Evolutionary conservation across 2,113 vertebrate genomes (phyloP).

Genomic region (Pagrus major): DNA sequence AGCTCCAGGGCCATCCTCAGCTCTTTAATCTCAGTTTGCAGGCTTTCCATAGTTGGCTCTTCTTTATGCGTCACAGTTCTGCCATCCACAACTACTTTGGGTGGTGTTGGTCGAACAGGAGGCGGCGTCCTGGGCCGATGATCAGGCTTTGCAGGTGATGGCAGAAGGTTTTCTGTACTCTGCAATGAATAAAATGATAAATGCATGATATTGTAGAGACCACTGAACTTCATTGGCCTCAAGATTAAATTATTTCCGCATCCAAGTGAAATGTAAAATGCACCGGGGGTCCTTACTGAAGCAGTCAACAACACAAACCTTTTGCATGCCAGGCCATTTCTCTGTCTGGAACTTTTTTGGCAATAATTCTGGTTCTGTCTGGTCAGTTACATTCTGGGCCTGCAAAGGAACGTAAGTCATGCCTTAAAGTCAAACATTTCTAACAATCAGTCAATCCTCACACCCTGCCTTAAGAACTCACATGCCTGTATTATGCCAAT

Average conservation of each 20-base stretch:
- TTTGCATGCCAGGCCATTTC: constrained; percentile 51
- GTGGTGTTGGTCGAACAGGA: constrained; percentile 40
- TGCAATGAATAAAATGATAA: constrained; percentile 41
- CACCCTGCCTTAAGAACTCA: neutral
- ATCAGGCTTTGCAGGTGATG: constrained; percentile 61
- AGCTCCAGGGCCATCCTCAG: constrained; percentile 82
- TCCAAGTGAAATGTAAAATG: neutral
- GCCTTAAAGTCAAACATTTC: neutral
- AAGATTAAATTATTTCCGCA: neutral
- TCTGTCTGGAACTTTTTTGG: constrained; percentile 59
- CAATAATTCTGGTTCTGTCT: constrained; percentile 48
- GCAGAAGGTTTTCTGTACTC: constrained; percentile 66
- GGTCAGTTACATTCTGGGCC: constrained; percentile 35
- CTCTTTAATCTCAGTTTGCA: constrained; percentile 81
- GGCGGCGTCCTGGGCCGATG: constrained; percentile 32
- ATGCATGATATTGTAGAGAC: neutral
- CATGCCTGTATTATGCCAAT: neutral
- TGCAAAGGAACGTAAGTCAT: constrained; percentile 41
- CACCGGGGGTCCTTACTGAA: neutral
- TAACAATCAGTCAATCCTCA: neutral
- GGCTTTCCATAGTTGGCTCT: constrained; percentile 55
- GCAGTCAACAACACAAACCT: constrained; percentile 49
- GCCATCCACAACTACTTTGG: constrained; percentile 34
- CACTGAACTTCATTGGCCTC: neutral
- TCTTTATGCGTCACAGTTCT: constrained; percentile 50